Percentiles rank a stretch among this genome's conserved stretches.
Conservation (phyloP, 2,797 vertebrate genomes). For the Artibeus lituratus region DNA sequence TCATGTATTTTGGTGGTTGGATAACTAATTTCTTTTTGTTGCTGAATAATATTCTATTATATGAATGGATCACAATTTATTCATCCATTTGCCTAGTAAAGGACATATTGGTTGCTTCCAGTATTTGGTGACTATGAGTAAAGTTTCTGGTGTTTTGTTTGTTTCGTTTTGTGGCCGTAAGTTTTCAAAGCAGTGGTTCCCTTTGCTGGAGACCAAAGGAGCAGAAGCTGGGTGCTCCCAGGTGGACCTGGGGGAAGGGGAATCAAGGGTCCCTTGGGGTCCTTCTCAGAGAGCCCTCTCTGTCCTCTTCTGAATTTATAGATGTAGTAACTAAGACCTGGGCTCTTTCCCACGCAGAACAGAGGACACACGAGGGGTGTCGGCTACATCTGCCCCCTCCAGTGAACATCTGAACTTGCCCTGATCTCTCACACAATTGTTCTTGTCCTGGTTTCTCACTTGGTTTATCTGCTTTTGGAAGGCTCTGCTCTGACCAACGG, state of each 20-base stretch:
- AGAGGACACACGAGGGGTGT: not conserved
- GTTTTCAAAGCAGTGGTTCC: not conserved
- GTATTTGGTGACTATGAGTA: not conserved
- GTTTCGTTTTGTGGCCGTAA: not conserved
- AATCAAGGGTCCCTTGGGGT: fast-evolving
- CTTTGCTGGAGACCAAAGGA: not conserved
- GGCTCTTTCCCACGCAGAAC: not conserved
- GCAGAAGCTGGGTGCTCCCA: not conserved
- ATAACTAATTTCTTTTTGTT: not conserved
- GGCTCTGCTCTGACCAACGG: conserved; percentile 91
- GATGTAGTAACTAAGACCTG: fast-evolving
- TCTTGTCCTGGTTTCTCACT: not conserved
- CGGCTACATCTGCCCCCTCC: not conserved
- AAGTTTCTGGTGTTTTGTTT: not conserved
- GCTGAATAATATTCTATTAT: not conserved
- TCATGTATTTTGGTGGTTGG: not conserved
- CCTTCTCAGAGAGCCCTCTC: not conserved
- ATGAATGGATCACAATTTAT: not conserved
- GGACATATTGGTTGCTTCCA: not conserved
- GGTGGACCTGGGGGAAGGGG: not conserved
- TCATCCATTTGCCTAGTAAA: not conserved
- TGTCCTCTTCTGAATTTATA: not conserved
- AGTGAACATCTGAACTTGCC: fast-evolving
- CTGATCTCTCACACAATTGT: fast-evolving
- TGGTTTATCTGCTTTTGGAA: conserved; percentile 79